Base-by-base conservation (phyloP, 2,888 invertebrate species). In the Eupithecia insigniata region DNA sequence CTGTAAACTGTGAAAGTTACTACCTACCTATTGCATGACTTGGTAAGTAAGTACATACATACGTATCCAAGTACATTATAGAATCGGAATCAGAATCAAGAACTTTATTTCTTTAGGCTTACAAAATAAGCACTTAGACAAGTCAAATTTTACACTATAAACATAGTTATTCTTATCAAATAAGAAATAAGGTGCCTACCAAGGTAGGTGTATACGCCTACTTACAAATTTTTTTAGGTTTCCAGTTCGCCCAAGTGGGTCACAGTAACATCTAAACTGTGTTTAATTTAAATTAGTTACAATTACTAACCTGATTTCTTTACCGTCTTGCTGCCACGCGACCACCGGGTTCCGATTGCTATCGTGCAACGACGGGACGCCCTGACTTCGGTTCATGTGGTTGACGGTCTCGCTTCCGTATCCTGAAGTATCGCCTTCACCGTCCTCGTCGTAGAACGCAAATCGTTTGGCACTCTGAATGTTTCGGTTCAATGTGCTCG, bases 361-460 rank as follows among this genome's bases (percentile, higher is more conserved):
- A 34, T 88, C 88, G 58, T 87, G 85, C 61, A 89, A 78, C 61
- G 88, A 78, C 5, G 83, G 82, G 32, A 84, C 82, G 74, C 84
- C 87, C 71, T 84, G 87, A 75, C 83, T 84, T 78, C 86, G 87
- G 69, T 89, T 90, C 86, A 89, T 95, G 74, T 95, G 95, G 84
- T 95, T 95, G 16, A 95, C 90, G 66, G 96, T 96, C 85, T 97
- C 97, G 86, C 97, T 97, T 66, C 97, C 96, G 89, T 98, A 97
- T 51, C 97, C 97, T 39, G 97, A 97, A 70, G 97, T 97, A 84
- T 97, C 97, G 51, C 96, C 96, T 84, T 96, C 96, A 69, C 94
- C 95, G 79, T 95, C 93, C 82, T 93, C 93, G 82, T 93, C 93
- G 79, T 92, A 94, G 81, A 94, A 92, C n/a, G 92, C 84, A 76